Conservation (phyloP, 2,888 invertebrate species). For the Tigriopus californicus region DNA sequence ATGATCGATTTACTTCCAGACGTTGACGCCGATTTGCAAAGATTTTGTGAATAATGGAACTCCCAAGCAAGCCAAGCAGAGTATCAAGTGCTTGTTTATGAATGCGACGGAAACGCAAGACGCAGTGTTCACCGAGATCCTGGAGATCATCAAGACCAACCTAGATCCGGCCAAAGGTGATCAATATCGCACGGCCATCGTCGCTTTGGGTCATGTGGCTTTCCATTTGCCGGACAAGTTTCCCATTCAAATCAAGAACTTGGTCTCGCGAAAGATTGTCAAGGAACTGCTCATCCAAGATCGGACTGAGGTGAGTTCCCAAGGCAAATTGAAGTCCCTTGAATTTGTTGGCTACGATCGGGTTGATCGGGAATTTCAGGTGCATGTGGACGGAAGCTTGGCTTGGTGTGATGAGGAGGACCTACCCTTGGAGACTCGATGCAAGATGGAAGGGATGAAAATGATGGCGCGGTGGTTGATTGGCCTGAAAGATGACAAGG, state of each 20-base stretch:
- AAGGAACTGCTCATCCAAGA: slow-evolving; percentile 63
- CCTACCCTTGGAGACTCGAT: slow-evolving; percentile 60
- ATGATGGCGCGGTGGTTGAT: slow-evolving; percentile 90
- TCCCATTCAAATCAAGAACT: slow-evolving; percentile 73
- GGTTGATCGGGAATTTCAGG: no score
- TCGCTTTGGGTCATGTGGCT: slow-evolving; percentile 83
- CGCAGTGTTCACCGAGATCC: slow-evolving; percentile 57
- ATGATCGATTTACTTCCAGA: no score
- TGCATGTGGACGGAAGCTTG: not conserved
- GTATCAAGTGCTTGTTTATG: slow-evolving; percentile 73
- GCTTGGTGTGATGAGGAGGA: slow-evolving; percentile 42
- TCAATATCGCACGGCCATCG: slow-evolving; percentile 79
- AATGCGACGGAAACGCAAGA: slow-evolving; percentile 52
- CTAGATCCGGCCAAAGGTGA: slow-evolving; percentile 7
- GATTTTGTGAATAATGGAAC: slow-evolving; percentile 72
- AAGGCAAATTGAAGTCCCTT: not conserved
- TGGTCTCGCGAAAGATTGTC: slow-evolving; percentile 85
- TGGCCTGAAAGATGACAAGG: slow-evolving; percentile 57
- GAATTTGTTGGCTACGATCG: no score
- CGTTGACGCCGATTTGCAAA: slow-evolving; percentile 65
- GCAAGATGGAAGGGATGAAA: slow-evolving; percentile 61
- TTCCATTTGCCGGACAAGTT: slow-evolving; percentile 76
- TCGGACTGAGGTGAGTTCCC: not conserved
- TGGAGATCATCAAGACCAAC: slow-evolving; percentile 36
- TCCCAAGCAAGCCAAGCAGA: slow-evolving; percentile 89